Base-by-base conservation (phyloP, 2,888 invertebrate species). In the Pomacea canaliculata region DNA sequence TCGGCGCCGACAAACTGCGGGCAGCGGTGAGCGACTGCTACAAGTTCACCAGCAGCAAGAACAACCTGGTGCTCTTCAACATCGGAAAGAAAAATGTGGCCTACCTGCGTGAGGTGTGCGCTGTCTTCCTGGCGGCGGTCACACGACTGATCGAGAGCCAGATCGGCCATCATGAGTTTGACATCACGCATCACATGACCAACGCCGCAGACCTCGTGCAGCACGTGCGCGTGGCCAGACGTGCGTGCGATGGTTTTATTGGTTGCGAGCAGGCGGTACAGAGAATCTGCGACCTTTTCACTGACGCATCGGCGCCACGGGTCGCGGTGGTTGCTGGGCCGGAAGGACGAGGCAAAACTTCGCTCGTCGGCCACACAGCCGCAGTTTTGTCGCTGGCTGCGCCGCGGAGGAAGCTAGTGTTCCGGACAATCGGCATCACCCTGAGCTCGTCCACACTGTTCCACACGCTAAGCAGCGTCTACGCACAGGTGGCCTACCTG, bases 121-220 rank as follows among this genome's bases (percentile, higher is more conserved):
- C 77, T 48, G 72, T 67, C 13, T 73, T 82, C 66, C 74, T 79
- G 19, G 69, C 75, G 3, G 37, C 76, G 18, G 73, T 82, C 27
- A 74, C 77, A 16, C 60, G 72, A 5, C 74, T 82, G 51, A 70
- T 82, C 46, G 78, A 76, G 48, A 23, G 71, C 16, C 79, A 79
- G 71, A 72, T 80, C 19, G 60, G 68, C 13, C 72, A 76, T 27
- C 72, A 73, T 62, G 75, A 79, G 37, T 82, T 80, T 48, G 77
- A 80, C 71, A 60, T 80, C 48, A 62, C 71, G n/a, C 80, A 82
- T 46, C 78, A 80, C 37, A 70, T 82, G n/a, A 76, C 78, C 37
- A 75, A 77, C 27, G 79, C 76, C 8, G 73, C 78, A 5, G 82
- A 82, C 27, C 71, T 71, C 2, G n/a, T 80, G 0, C 82, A 82